Conservation (phyloP, 1,140 invertebrate genomes). For the Phymorhynchus buccinoides region DNA sequence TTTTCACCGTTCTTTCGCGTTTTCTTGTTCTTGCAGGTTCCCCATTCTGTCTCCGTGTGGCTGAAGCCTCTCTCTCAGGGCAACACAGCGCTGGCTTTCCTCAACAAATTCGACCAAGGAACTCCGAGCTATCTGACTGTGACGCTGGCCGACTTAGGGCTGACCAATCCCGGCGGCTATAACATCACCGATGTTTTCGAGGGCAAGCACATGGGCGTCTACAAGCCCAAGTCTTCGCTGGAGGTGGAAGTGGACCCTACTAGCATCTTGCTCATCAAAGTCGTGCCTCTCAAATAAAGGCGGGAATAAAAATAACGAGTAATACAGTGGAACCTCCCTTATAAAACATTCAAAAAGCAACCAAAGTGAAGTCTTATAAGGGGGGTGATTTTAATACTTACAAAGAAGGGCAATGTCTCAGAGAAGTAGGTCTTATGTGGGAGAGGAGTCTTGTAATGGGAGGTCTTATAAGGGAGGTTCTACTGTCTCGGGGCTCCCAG, state of each 20-base stretch:
- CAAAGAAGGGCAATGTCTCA: too few relatives aligned
- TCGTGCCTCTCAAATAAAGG: not conserved
- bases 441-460: too few relatives aligned
- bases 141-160: conserved; percentile 84
- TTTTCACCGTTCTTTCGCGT: not conserved
- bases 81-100: conserved; percentile 57
- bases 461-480: too few relatives aligned
- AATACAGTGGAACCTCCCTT: too few relatives aligned
- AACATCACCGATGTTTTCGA: conserved; percentile 80
- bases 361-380: too few relatives aligned
- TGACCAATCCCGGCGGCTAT: conserved; percentile 85
- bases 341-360: too few relatives aligned
- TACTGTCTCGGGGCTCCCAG: too few relatives aligned
- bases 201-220: conserved; percentile 77
- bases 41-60: conserved; percentile 56
- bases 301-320: too few relatives aligned
- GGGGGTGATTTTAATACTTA: too few relatives aligned
- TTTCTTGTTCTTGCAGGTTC: conserved; percentile 27
- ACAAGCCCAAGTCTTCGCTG: conserved; percentile 88
- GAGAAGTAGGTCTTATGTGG: too few relatives aligned
- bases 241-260: conserved; percentile 95
- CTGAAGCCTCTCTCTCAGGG: conserved; percentile 56
- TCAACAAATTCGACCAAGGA: conserved; percentile 57
- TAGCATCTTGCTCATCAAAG: conserved; percentile 73
- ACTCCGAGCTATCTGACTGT: conserved; percentile 39